Evolutionary conservation across 2,888 invertebrate species (phyloP).

Genomic region (Phoronis australis): DNA sequence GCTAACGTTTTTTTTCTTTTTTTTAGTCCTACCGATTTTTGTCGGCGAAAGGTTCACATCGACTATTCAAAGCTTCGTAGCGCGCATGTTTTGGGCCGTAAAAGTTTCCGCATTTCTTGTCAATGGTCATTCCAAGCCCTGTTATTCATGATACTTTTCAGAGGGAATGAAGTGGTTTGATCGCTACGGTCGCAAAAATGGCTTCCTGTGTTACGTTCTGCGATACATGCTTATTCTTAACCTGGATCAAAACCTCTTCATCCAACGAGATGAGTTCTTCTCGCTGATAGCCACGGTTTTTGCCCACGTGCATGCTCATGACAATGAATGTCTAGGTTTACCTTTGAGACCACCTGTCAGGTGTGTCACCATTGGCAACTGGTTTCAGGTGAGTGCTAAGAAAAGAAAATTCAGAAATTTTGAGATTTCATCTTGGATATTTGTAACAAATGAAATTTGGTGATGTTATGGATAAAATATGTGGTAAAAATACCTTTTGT

Average conservation of each 20-base stretch:
- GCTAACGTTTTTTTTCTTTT: no score
- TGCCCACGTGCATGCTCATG: slow-evolving; percentile 15
- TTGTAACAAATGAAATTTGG: not conserved
- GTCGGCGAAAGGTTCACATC: no score
- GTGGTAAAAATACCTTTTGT: not conserved
- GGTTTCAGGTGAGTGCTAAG: slow-evolving; percentile 46
- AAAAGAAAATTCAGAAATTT: not conserved
- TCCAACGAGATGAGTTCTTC: slow-evolving; percentile 36
- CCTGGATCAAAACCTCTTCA: slow-evolving; percentile 31
- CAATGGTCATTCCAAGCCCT: no score
- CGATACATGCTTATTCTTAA: slow-evolving; percentile 43
- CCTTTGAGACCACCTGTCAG: slow-evolving; percentile 29
- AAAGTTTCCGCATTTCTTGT: no score
- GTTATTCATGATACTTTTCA: no score
- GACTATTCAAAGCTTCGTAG: no score
- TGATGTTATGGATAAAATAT: not conserved
- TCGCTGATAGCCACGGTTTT: slow-evolving; percentile 32
- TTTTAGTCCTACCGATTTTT: no score
- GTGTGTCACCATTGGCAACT: slow-evolving; percentile 40
- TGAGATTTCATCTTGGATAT: not conserved
- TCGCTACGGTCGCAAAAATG: slow-evolving; percentile 38
- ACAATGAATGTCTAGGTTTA: slow-evolving; percentile 26
- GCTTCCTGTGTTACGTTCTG: slow-evolving; percentile 36
- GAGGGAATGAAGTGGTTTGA: slow-evolving; percentile 35
- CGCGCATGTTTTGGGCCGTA: no score